Evolutionary conservation across 2,888 invertebrate genomes (phyloP).

Genomic region (Acanthosoma haemorrhoidale): DNA sequence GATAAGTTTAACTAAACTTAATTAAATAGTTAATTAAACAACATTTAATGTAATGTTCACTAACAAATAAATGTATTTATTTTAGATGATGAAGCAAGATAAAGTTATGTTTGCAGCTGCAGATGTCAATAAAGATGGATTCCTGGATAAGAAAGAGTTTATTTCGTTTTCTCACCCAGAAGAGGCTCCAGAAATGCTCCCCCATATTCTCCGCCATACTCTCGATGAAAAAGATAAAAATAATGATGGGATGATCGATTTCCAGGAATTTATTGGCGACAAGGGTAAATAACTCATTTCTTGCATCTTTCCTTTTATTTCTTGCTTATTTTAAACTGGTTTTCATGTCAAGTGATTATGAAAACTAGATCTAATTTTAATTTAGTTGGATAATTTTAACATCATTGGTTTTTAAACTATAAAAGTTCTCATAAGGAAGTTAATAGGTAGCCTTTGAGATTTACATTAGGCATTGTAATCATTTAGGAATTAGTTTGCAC

Average conservation of each 20-base stretch:
- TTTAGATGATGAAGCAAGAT: slow-evolving; percentile 71
- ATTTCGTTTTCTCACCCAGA: slow-evolving; percentile 88
- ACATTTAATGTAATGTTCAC: too few relatives aligned
- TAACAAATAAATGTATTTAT: too few relatives aligned
- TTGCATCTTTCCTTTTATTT: background rate
- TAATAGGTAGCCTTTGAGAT: too few relatives aligned
- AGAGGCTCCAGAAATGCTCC: slow-evolving; percentile 82
- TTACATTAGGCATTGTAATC: too few relatives aligned
- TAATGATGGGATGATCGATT: slow-evolving; percentile 75
- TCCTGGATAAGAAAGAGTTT: slow-evolving; percentile 71
- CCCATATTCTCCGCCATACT: slow-evolving; percentile 71
- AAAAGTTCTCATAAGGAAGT: too few relatives aligned
- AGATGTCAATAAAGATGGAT: slow-evolving; percentile 75
- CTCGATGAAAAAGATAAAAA: slow-evolving; percentile 80
- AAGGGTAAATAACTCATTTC: slow-evolving; percentile 49
- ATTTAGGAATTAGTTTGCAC: too few relatives aligned
- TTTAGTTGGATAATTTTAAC: slow-evolving; percentile 34
- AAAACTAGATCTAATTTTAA: background rate
- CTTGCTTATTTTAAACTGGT: background rate
- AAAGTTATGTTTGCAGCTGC: slow-evolving; percentile 79
- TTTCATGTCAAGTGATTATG: background rate
- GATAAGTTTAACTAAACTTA: too few relatives aligned
- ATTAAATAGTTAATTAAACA: too few relatives aligned
- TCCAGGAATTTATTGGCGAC: slow-evolving; percentile 76
- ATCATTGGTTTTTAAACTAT: too few relatives aligned